phyloP scores from a whole-genome alignment of 2,797 vertebrate genomes.

The Anomalospiza imberbis region DNA sequence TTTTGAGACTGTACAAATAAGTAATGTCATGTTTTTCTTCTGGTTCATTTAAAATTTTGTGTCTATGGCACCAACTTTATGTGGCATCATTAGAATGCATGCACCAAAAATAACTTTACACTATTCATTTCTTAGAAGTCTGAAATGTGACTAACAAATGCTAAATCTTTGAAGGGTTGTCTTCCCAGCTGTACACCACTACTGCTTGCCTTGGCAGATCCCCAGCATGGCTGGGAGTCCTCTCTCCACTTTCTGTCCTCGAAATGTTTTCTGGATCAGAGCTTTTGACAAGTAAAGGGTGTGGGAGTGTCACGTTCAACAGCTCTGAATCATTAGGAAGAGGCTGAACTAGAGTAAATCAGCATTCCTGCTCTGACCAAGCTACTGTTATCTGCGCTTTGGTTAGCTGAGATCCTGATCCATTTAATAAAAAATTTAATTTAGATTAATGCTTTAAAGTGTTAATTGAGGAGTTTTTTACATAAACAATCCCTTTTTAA shows the following conservation, averaged over 20 bases:
- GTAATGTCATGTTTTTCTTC: background rate
- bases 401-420: background rate
- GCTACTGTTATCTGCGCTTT: background rate
- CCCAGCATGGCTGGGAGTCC: background rate
- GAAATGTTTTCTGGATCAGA: background rate
- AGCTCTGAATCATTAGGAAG: background rate
- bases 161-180: background rate
- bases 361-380: background rate
- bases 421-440: background rate
- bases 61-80: background rate
- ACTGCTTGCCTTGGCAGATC: background rate
- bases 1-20: background rate
- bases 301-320: background rate
- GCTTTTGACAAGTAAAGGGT: background rate
- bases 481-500: background rate
- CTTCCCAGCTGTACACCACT: background rate
- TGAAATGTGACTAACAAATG: slow-evolving; percentile 5
- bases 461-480: background rate
- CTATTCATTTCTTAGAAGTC: slow-evolving; percentile 23
- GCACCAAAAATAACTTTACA: slow-evolving; percentile 33
- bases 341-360: background rate
- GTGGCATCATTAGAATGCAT: background rate
- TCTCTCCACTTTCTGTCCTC: slow-evolving; percentile 8
- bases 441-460: background rate
- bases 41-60: background rate